Conservation (phyloP, 2,797 vertebrate species). For the Fistularia commersonii region DNA sequence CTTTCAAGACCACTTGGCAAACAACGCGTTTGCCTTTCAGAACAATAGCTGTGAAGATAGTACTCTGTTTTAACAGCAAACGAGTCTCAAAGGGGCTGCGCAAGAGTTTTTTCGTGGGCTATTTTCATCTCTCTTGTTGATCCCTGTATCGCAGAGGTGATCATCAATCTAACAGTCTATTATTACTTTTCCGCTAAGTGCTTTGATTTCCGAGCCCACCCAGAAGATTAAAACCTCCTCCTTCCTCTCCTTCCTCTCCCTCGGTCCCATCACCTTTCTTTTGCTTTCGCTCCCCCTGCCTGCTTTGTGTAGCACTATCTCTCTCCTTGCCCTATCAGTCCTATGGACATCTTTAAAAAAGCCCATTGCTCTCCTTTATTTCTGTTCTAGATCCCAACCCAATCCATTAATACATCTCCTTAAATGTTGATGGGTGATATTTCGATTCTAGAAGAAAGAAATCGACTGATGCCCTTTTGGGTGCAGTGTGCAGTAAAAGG, state of each 20-base stretch:
- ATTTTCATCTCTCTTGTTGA: slow-evolving; percentile 58
- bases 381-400: too few species aligned
- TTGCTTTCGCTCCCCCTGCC: slow-evolving; percentile 5
- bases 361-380: too few species aligned
- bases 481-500: slow-evolving; percentile 52
- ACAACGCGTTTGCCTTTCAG: slow-evolving; percentile 2
- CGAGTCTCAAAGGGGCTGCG: slow-evolving; percentile 12
- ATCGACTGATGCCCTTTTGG: slow-evolving; percentile 24
- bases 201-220: slow-evolving; percentile 74
- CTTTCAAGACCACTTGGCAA: slow-evolving; percentile 4
- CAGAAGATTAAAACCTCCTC: slow-evolving; percentile 55
- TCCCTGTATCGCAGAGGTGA: slow-evolving; percentile 59
- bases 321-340: slow-evolving; percentile 6
- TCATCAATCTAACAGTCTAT: slow-evolving; percentile 73
- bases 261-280: slow-evolving; percentile 32
- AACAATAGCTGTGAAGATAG: slow-evolving; percentile 13
- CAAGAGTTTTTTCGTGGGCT: slow-evolving; percentile 34
- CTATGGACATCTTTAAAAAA: background rate
- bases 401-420: background rate
- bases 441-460: slow-evolving; percentile 13
- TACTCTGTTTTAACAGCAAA: slow-evolving; percentile 38
- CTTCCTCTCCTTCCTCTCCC: slow-evolving; percentile 26
- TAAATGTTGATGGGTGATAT: slow-evolving; percentile 3
- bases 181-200: slow-evolving; percentile 70
- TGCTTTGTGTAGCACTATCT: background rate